phyloP scores from a whole-genome alignment of 2,888 invertebrate species.

The Nebria salina region DNA sequence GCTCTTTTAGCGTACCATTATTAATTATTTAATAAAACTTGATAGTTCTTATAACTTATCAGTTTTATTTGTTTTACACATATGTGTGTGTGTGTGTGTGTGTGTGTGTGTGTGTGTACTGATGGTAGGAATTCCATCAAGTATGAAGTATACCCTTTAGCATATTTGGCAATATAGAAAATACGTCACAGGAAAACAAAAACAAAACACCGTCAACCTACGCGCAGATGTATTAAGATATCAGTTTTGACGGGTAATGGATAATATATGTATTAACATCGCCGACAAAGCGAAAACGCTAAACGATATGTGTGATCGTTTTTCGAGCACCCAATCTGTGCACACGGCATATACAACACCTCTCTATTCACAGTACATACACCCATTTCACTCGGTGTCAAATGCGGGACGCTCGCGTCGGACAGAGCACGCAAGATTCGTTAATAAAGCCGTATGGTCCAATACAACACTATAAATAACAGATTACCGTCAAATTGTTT shows the following conservation, averaged over 20 bases:
- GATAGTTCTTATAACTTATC: too few species aligned
- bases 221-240: slow-evolving; percentile 50
- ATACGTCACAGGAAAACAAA: not conserved
- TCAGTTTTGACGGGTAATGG: slow-evolving; percentile 54
- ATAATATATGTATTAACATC: slow-evolving; percentile 55
- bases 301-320: slow-evolving; percentile 51
- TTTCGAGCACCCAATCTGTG: slow-evolving; percentile 37
- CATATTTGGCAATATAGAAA: not conserved
- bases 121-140: too few species aligned
- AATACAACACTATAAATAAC: slow-evolving; percentile 33
- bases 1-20: too few species aligned
- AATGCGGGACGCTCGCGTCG: not conserved
- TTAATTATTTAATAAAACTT: too few species aligned
- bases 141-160: too few species aligned
- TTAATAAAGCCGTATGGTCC: not conserved
- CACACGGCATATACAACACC: not conserved
- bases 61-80: too few species aligned
- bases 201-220: slow-evolving; percentile 10
- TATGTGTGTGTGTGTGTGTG: too few species aligned
- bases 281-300: slow-evolving; percentile 54
- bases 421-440: not conserved
- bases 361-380: not conserved
- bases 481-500: slow-evolving; percentile 45
- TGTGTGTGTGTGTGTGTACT: too few species aligned
- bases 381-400: not conserved